phyloP scores from a whole-genome alignment of 1,140 invertebrate genomes.

The Neodiprion pinetum region DNA sequence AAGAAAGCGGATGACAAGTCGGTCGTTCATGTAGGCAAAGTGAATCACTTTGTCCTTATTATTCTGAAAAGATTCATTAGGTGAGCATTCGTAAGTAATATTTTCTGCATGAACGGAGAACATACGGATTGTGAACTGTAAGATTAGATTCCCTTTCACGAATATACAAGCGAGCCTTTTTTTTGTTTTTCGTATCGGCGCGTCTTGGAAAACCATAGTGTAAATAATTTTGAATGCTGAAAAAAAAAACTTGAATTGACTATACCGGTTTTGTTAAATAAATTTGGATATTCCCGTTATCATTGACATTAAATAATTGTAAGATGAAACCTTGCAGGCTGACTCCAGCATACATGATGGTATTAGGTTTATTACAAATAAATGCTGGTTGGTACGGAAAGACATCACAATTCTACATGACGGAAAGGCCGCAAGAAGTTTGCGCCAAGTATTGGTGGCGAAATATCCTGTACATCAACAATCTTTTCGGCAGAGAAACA shows the following conservation, averaged over 20 bases:
- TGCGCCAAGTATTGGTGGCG: conserved; percentile 71
- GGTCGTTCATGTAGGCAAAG: conserved; percentile 37
- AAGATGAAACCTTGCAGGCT: conserved; percentile 46
- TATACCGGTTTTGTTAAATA: too few species aligned
- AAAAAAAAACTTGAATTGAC: too few species aligned
- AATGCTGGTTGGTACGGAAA: conserved; percentile 59
- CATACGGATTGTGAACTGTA: neutral
- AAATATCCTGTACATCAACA: conserved; percentile 71
- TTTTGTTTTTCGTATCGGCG: too few species aligned
- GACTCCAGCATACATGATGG: conserved; percentile 63
- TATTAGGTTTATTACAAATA: conserved; percentile 61
- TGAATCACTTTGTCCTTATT: conserved; percentile 43
- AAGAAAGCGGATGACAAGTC: conserved; percentile 34
- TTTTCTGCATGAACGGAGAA: neutral
- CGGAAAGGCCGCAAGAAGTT: conserved; percentile 57
- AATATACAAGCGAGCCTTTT: too few species aligned
- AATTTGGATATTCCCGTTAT: too few species aligned
- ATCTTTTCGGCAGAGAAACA: conserved; percentile 61
- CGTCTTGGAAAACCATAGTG: too few species aligned
- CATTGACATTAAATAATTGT: too few species aligned
- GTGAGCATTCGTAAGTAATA: conserved; percentile 38
- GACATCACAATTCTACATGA: conserved; percentile 60
- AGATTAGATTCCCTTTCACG: too few species aligned
- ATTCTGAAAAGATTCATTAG: conserved; percentile 56
- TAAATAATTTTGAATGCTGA: too few species aligned